Evolutionary conservation across 2,113 vertebrate species (phyloP), one percentile per base, ranked within the genome.

Genomic region (Brachyistius frenatus): DNA sequence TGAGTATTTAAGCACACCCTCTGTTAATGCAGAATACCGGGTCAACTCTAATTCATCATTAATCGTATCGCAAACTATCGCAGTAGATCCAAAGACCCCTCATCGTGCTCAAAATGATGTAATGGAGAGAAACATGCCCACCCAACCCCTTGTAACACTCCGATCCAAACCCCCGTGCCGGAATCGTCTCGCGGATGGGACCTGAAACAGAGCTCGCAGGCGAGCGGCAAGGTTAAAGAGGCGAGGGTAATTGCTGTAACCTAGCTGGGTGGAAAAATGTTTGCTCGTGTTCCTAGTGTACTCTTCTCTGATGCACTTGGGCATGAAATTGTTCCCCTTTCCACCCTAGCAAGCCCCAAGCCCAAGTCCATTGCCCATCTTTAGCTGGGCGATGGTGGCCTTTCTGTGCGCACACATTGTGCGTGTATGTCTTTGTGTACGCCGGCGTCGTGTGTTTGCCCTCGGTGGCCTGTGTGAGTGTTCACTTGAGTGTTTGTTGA

Each of bases 211-310:
- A 80, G 86, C 88, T 80, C 2, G 77, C 80, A 80, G 82, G 86
- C 87, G 54, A 76, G 84, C 37, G 32, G 65, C 66, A 60, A 83
- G 85, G 86, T 90, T 93, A 91, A 93, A 91, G 80, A 92, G 88
- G 89, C 88, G 79, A 83, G 81, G 73, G 76, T 93, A 92, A 94
- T 94, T 87, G 86, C 86, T 92, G 89, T 86, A 89, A 92, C 89
- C 76, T 90, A 89, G 90, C 90, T 91, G 87, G 77, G 89, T 85
- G 83, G 88, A 92, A 89, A 93, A 91, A 91, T 91, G 84, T 92
- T 93, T 91, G 86, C 86, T 76, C 61, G 32, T 78, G 70, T 89
- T 90, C 76, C 65, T 73, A 82, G 84, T 86, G 84, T 88, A 80
- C 88, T 90, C 74, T 80, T 77, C 80, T 88, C 74, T 87, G 86